Evolutionary conservation across 2,797 vertebrate species (phyloP).

Genomic region (Diplodus puntazzo): DNA sequence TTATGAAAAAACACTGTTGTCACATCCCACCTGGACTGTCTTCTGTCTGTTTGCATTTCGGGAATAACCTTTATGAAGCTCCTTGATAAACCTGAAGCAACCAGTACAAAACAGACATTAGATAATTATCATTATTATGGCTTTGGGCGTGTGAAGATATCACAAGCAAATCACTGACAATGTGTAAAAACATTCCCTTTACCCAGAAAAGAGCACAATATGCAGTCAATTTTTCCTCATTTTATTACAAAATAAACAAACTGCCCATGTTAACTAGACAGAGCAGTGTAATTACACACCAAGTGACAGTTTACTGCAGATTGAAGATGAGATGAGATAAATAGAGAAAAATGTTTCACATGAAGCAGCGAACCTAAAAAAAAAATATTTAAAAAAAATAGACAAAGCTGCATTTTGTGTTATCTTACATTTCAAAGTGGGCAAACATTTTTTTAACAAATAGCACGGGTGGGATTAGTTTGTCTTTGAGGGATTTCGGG

Average conservation of each 20-base stretch:
- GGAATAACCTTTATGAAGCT: background rate
- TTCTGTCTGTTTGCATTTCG: background rate
- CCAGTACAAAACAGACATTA: background rate
- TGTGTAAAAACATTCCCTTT: background rate
- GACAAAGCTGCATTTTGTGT: conserved; percentile 47
- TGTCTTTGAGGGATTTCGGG: conserved; percentile 11
- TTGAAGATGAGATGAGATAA: conserved; percentile 55
- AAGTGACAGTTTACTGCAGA: conserved; percentile 44
- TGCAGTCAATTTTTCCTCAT: conserved; percentile 26
- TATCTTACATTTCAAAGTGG: conserved; percentile 56
- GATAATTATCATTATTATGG: background rate
- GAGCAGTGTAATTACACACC: conserved; percentile 68
- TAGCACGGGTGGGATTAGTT: conserved; percentile 29
- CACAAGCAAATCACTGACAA: background rate
- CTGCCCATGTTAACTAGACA: conserved; percentile 61
- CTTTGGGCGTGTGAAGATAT: background rate
- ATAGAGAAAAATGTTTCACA: conserved; percentile 55
- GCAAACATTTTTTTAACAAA: conserved; percentile 15
- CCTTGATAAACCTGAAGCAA: conserved; percentile 17
- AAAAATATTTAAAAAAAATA: conserved; percentile 25
- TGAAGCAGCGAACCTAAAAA: conserved; percentile 49
- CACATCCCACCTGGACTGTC: no score
- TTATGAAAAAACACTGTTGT: no score
- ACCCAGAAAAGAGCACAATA: conserved; percentile 33
- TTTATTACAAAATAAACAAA: conserved; percentile 84